Evolutionary conservation across 2,113 vertebrate genomes (phyloP).

Genomic region (Seriola quinqueradiata): DNA sequence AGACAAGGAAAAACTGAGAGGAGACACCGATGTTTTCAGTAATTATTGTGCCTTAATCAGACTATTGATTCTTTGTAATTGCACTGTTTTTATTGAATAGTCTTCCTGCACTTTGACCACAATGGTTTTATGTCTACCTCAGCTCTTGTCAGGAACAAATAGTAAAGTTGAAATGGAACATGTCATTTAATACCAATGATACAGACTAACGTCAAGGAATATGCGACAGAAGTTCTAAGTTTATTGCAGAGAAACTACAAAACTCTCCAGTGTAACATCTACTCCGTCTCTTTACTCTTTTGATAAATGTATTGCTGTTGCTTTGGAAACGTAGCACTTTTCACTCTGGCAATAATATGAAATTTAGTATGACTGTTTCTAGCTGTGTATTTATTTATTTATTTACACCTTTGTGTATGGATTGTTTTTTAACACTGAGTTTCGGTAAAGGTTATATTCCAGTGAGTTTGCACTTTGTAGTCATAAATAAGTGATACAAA

Average conservation of each 20-base stretch:
- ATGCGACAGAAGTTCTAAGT: background rate
- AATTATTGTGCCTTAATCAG: slow-evolving; percentile 77
- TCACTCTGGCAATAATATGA: background rate
- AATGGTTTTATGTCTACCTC: slow-evolving; percentile 71
- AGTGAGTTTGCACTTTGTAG: slow-evolving; percentile 18
- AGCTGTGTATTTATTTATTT: slow-evolving; percentile 28
- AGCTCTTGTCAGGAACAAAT: slow-evolving; percentile 43
- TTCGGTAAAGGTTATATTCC: slow-evolving; percentile 12
- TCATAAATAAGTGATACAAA: background rate
- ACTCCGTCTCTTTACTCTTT: slow-evolving; percentile 13
- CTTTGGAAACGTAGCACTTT: slow-evolving; percentile 6
- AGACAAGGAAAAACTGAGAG: slow-evolving; percentile 39
- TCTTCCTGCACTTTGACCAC: slow-evolving; percentile 56
- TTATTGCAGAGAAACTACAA: background rate
- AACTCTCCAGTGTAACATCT: background rate
- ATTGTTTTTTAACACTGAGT: background rate
- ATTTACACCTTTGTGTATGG: background rate
- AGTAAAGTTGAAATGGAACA: slow-evolving; percentile 30
- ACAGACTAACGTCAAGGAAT: background rate
- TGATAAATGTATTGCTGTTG: slow-evolving; percentile 8
- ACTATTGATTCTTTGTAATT: slow-evolving; percentile 68
- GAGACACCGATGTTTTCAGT: slow-evolving; percentile 32
- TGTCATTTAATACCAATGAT: slow-evolving; percentile 9
- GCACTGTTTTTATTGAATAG: slow-evolving; percentile 62
- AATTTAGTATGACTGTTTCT: background rate